Percentiles rank a stretch among this genome's conserved stretches.
Evolutionary conservation across 2,113 vertebrate species (phyloP).

Genomic region (Herpailurus yagouaroundi): DNA sequence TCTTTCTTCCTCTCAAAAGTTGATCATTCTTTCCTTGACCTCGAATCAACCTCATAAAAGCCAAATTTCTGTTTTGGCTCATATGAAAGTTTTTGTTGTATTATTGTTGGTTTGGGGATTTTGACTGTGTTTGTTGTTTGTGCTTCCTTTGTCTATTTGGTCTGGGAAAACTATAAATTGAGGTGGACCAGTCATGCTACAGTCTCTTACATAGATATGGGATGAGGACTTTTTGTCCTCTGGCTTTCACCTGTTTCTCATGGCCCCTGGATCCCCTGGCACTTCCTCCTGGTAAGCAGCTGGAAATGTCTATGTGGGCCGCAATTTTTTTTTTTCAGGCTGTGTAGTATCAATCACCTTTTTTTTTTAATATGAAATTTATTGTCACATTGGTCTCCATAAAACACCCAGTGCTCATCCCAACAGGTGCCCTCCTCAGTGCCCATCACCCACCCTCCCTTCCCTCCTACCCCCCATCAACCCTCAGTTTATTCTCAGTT

Average conservation of each 20-base stretch:
- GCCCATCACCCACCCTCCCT: too few relatives aligned
- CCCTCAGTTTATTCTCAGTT: too few relatives aligned
- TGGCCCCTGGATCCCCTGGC: background rate
- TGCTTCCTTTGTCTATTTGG: background rate
- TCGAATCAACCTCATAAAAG: constrained; percentile 83
- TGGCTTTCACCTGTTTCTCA: background rate
- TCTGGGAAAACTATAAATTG: background rate
- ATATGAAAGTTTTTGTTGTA: constrained; percentile 35
- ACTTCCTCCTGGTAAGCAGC: background rate
- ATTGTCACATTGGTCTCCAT: too few relatives aligned
- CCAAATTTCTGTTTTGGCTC: constrained; percentile 69
- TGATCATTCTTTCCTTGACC: constrained; percentile 85
- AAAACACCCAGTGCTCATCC: too few relatives aligned
- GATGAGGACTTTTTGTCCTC: background rate
- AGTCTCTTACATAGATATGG: background rate
- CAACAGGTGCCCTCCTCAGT: too few relatives aligned
- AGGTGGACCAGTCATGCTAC: background rate
- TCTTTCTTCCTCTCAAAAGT: constrained; percentile 84
- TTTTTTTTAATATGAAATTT: too few relatives aligned
- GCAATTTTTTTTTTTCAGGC: background rate
- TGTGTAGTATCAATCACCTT: background rate
- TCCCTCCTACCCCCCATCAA: too few relatives aligned
- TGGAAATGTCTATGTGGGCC: background rate
- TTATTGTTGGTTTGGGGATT: background rate
- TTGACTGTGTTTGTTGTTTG: background rate